A percentile compares a stretch with the other conserved stretches of the same genome.
Evolutionary conservation across 53 echinoderm and acorn worm species (phyloP).

Genomic region (Patiria pectinifera): DNA sequence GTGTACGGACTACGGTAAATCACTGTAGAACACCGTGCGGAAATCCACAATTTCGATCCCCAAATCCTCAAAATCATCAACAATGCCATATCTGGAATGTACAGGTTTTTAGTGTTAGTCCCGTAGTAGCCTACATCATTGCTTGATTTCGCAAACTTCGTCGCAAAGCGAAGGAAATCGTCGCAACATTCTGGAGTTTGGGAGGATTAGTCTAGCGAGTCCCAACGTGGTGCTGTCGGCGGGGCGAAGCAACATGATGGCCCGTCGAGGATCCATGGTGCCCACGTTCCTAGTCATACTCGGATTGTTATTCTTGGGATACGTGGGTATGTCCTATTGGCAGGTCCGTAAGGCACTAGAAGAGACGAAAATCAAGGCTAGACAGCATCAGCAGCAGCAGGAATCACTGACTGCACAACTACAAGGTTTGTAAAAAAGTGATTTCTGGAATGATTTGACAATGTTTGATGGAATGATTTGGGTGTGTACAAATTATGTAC

Average conservation of each 20-base stretch:
- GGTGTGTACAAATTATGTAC: not conserved
- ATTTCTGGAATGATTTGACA: not conserved
- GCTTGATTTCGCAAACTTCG: not conserved
- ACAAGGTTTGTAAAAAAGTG: slow-evolving; percentile 74
- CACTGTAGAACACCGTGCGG: not conserved
- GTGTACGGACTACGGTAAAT: not conserved
- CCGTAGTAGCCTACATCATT: not conserved
- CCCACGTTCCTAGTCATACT: slow-evolving; percentile 55
- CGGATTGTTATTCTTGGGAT: slow-evolving; percentile 51
- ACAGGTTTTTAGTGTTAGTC: not conserved
- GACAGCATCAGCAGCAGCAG: slow-evolving; percentile 90
- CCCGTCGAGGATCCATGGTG: slow-evolving; percentile 47
- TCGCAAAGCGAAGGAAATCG: not conserved
- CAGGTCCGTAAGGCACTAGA: slow-evolving; percentile 78
- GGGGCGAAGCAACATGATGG: slow-evolving; percentile 26
- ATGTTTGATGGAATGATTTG: not conserved
- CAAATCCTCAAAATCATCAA: not conserved
- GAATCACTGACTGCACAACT: slow-evolving; percentile 93
- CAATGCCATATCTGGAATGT: not conserved
- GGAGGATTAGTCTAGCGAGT: slow-evolving; percentile 4
- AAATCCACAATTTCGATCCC: slow-evolving; percentile 7
- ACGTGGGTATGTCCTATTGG: slow-evolving; percentile 71
- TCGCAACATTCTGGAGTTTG: slow-evolving; percentile 2
- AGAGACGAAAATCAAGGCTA: slow-evolving; percentile 74
- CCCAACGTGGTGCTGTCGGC: slow-evolving; percentile 13